Base-by-base conservation (phyloP, 2,113 vertebrate species). In the Hypanus sabinus region DNA sequence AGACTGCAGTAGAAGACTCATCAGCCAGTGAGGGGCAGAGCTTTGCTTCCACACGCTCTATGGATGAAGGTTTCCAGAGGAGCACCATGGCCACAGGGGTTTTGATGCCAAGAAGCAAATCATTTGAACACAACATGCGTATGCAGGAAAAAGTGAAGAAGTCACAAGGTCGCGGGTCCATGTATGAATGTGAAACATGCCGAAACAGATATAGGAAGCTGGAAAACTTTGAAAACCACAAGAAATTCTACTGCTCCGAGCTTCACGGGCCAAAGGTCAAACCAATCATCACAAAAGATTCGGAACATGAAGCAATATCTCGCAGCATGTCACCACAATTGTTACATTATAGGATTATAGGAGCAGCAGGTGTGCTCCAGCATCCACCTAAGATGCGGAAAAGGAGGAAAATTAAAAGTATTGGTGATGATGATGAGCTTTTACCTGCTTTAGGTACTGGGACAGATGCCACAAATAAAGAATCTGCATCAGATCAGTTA, bases 161-260 rank as follows among this genome's bases (percentile, higher is more conserved):
- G 27, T 97, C 97, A 94, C 98, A 98, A 95, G 98, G 97, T 71
- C 97, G 98, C 95, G 98, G 98, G 93, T 98, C 98, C 2, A 99
- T 99, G 98, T 99, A 98, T 93, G 98, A 99, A 95, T 99, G 99
- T 95, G 99, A 99, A 96, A 99, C 99, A 3, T 99, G 99, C 94
- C 97, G 98, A 75, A 99, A 99, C 94, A 96, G 98, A 80, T 99
- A 99, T 0, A 96, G 98, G 94, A 99, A 99, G 95, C 95, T 98
- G 94, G 99, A 99, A 96, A 99, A 99, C 94, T 99, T 99, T 95
- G 98, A 99, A 97, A 99, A 99, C 94, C 99, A 99, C 94, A 99
- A 99, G 94, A 99, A 99, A 94, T 99, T 99, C 96, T 99, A 99
- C 95, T 99, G 99, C 94, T 99, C 99, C 6, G 99, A 99, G 95